Evolutionary conservation across 1,140 invertebrate genomes (phyloP).

Genomic region (Caenorhabditis latens): DNA sequence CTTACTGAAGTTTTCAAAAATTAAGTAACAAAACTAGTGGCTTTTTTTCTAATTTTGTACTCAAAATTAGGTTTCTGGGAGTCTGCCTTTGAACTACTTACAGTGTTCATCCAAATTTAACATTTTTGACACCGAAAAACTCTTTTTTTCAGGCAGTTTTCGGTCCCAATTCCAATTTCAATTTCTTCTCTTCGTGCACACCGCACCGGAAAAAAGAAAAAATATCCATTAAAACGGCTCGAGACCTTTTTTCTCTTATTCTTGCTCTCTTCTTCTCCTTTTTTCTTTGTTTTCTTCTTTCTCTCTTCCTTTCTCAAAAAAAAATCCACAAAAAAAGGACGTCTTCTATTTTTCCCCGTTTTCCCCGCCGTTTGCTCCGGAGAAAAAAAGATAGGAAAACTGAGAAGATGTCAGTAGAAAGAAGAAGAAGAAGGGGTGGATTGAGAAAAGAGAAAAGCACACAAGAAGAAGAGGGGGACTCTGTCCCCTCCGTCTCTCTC

Average conservation of each 20-base stretch:
- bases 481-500: neutral
- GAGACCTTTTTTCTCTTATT: neutral
- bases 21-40: no score
- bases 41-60: no score
- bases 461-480: neutral
- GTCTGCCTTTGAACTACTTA: no score
- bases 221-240: slow-evolving; percentile 4
- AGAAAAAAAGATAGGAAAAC: neutral
- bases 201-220: neutral
- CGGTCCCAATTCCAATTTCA: neutral
- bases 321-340: slow-evolving; percentile 14
- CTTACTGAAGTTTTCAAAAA: no score
- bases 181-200: neutral
- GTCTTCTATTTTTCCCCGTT: slow-evolving; percentile 16
- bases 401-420: slow-evolving; percentile 1
- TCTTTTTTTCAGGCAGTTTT: neutral
- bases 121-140: neutral
- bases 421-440: neutral
- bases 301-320: neutral
- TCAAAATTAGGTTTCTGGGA: no score
- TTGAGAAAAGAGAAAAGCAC: neutral
- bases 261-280: neutral
- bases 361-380: neutral
- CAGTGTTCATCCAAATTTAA: neutral
- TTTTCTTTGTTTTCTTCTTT: neutral